Base-by-base conservation (phyloP, 2,888 invertebrate species). In the Drosophila seclusa region DNA sequence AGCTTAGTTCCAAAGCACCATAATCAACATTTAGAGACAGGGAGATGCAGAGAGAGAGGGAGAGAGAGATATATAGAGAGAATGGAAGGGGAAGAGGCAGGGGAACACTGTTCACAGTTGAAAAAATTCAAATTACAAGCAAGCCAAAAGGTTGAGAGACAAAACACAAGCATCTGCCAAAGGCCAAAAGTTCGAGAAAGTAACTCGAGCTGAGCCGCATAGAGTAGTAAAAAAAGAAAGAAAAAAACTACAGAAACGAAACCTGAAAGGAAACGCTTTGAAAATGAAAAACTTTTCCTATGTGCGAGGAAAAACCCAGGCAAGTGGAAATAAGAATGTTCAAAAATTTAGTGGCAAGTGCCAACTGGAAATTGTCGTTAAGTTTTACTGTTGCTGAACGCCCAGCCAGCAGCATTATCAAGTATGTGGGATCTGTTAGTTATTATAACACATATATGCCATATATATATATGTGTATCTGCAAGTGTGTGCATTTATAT, bases 41-140 rank as follows among this genome's bases (percentile, higher is more conserved):
- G 54, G 36, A 58, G 2, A 40, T 27, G 16, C 27, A 27, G 36
- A 32, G 16, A 24, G 6, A 11, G 11, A 40, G 40, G n/a, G 40
- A 40, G 40, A n/a, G 5, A 40, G 6, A 6, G 0, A 6, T 1
- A 21, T 1, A 45, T 7, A 45, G 2, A 13, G 21, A 21, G 6
- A 38, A 36, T 10, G 24, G 18, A 27, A 34, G 6, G 4, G 18
- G 2, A 10, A 16, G 24, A n/a, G 27, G 27, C 58, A 21, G 10
- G 18, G 18, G 32, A 4, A 40, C 10, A 34, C 77, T 79, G 55
- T 55, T 87, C 73, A 84, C 87, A 87, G 81, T 83, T 83, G 72
- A 79, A 79, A 76, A 86, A 77, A 88, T 85, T 85, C 87, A 85
- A 87, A 85, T 85, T 85, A 85, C 87, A 75, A 76, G 52, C 70